A percentile compares a stretch with the other conserved stretches of the same genome.
Evolutionary conservation across 2,113 vertebrate genomes (phyloP).

Genomic region (Dipodomys merriami): DNA sequence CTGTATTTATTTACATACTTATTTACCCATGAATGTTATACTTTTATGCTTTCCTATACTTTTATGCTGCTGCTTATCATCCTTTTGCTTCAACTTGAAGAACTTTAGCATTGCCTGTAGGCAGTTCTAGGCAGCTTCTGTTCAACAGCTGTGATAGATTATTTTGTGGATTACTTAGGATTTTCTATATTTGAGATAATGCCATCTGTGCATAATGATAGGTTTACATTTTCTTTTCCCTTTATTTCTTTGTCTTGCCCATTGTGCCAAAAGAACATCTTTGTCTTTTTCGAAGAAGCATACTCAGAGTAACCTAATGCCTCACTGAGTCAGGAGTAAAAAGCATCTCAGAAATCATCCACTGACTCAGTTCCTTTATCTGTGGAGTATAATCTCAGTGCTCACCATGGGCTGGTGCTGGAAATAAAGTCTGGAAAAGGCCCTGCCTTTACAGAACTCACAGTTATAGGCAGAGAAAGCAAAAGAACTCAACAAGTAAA

Average conservation of each 20-base stretch:
- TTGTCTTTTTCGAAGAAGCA: background rate
- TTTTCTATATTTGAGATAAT: background rate
- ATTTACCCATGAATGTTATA: background rate
- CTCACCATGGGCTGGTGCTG: background rate
- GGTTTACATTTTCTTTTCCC: background rate
- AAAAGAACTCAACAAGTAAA: background rate
- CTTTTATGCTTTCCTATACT: background rate
- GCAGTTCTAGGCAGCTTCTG: background rate
- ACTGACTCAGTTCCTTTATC: background rate
- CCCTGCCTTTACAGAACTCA: background rate
- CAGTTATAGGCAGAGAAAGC: background rate
- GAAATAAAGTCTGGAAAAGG: background rate
- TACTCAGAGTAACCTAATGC: background rate
- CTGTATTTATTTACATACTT: background rate
- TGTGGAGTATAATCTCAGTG: background rate
- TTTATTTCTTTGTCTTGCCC: background rate
- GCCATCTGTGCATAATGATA: background rate
- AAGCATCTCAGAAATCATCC: background rate
- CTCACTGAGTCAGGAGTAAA: background rate
- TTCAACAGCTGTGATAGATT: background rate
- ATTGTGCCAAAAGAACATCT: background rate
- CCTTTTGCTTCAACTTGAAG: background rate
- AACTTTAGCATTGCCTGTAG: background rate
- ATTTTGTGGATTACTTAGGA: background rate
- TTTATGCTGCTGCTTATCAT: background rate